Conservation (phyloP, 92 coral and sea anemone species). For the Zoanthus sociatus region DNA sequence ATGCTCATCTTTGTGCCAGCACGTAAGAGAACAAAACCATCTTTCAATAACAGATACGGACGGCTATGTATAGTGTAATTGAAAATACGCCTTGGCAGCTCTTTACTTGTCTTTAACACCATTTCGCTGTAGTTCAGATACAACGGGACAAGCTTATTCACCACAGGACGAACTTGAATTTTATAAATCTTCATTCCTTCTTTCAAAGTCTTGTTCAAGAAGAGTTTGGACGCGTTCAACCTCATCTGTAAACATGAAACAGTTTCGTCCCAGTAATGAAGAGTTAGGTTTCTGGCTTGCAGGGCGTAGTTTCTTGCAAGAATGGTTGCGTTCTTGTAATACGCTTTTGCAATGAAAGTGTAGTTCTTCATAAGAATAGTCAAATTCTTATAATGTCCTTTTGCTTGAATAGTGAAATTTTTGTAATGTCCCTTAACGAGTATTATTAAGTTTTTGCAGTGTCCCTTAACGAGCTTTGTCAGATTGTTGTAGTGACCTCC, state of each 20-base stretch:
- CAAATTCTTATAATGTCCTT: slow-evolving; percentile 44
- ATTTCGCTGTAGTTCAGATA: slow-evolving; percentile 72
- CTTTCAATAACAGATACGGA: slow-evolving; percentile 59
- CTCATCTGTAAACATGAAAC: slow-evolving; percentile 53
- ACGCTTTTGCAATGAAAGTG: slow-evolving; percentile 58
- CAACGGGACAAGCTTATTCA: slow-evolving; percentile 67
- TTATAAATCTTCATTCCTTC: slow-evolving; percentile 72
- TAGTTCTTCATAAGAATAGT: slow-evolving; percentile 59
- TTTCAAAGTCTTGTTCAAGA: slow-evolving; percentile 78
- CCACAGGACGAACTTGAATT: slow-evolving; percentile 62
- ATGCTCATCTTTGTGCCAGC: slow-evolving; percentile 75
- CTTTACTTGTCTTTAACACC: slow-evolving; percentile 46
- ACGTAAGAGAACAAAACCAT: slow-evolving; percentile 63
- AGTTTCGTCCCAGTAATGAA: slow-evolving; percentile 56
- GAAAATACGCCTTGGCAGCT: slow-evolving; percentile 58
- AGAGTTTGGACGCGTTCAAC: slow-evolving; percentile 63
- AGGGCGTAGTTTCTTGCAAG: slow-evolving; percentile 66
- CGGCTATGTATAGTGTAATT: slow-evolving; percentile 60
- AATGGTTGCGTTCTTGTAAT: slow-evolving; percentile 74
- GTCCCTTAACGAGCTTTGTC: slow-evolving; percentile 10
- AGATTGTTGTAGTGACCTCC: slow-evolving; percentile 35
- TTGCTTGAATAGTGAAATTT: slow-evolving; percentile 1
- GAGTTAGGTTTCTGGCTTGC: slow-evolving; percentile 48
- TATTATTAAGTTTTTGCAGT: slow-evolving; percentile 24
- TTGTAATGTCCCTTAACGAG: slow-evolving; percentile 16